Evolutionary conservation across 2,888 invertebrate genomes (phyloP).

Genomic region (Cecidostiba fungosa): DNA sequence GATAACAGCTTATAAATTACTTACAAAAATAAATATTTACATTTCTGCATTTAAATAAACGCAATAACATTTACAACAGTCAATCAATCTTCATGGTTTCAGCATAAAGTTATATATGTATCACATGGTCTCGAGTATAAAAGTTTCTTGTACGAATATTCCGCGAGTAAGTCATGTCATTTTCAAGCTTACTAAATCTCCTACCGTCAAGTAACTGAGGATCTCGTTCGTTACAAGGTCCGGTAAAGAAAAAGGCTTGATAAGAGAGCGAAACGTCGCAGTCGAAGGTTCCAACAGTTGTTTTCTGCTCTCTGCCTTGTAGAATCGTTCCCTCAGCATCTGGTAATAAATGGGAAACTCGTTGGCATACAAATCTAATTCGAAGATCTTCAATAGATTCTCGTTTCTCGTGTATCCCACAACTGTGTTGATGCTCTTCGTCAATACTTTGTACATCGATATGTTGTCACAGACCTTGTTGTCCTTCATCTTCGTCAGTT

Average conservation of each 20-base stretch:
- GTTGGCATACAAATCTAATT: neutral
- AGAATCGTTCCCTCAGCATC: slow-evolving; percentile 47
- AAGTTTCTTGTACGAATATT: neutral
- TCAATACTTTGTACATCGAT: slow-evolving; percentile 50
- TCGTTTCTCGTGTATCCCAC: slow-evolving; percentile 51
- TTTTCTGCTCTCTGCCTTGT: slow-evolving; percentile 36
- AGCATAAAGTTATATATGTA: neutral
- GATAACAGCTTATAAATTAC: neutral
- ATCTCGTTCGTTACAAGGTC: slow-evolving; percentile 43
- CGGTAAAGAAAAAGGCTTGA: slow-evolving; percentile 39
- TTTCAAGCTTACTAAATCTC: slow-evolving; percentile 44
- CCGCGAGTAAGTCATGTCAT: neutral
- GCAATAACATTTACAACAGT: neutral
- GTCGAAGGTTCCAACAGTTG: slow-evolving; percentile 26
- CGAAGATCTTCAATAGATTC: slow-evolving; percentile 27
- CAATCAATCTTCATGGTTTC: neutral
- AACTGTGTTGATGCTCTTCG: slow-evolving; percentile 15
- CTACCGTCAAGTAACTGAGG: slow-evolving; percentile 36
- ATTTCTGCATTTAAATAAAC: neutral
- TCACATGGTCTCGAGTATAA: neutral
- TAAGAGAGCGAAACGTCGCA: neutral
- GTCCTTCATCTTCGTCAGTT: slow-evolving; percentile 38
- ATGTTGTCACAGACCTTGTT: slow-evolving; percentile 44
- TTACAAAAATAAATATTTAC: neutral
- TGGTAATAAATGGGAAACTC: slow-evolving; percentile 54